These are phyloP conservation scores for Amblyjoppa fuscipennis DNA, from an alignment of 2,888 invertebrate species.

Conservation along the genomic window DNA sequence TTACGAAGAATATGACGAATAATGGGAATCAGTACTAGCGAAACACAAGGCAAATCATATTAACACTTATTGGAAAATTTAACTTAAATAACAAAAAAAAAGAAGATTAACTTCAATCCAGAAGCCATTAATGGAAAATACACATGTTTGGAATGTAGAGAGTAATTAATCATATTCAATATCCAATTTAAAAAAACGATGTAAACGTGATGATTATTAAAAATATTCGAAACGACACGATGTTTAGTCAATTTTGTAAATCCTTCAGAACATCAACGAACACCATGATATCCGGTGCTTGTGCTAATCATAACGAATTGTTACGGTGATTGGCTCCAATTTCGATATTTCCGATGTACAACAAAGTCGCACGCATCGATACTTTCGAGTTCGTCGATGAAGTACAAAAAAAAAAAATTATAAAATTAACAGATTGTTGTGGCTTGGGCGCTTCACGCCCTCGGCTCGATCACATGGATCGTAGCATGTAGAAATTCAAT, in stretches of 20 bases:
- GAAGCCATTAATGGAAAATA: constrained; percentile 71
- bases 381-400: no score
- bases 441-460: no score
- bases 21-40: constrained; percentile 80
- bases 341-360: no score
- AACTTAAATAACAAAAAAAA: constrained; percentile 63
- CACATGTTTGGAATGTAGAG: constrained; percentile 81
- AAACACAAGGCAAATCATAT: constrained; percentile 74
- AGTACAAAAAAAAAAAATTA: no score
- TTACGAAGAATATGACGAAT: constrained; percentile 56
- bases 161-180: constrained; percentile 81
- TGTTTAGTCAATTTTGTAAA: constrained; percentile 80
- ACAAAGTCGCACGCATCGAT: no score
- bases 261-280: not conserved
- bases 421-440: no score
- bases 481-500: no score
- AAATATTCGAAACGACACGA: constrained; percentile 80
- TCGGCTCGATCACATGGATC: no score
- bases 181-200: constrained; percentile 77
- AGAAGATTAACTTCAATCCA: constrained; percentile 66
- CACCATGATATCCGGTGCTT: not conserved
- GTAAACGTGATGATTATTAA: constrained; percentile 81
- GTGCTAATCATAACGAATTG: no score
- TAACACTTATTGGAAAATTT: constrained; percentile 71
- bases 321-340: no score